phyloP scores from a whole-genome alignment of 2,888 invertebrate genomes.

The Dinocampus coccinellae region DNA sequence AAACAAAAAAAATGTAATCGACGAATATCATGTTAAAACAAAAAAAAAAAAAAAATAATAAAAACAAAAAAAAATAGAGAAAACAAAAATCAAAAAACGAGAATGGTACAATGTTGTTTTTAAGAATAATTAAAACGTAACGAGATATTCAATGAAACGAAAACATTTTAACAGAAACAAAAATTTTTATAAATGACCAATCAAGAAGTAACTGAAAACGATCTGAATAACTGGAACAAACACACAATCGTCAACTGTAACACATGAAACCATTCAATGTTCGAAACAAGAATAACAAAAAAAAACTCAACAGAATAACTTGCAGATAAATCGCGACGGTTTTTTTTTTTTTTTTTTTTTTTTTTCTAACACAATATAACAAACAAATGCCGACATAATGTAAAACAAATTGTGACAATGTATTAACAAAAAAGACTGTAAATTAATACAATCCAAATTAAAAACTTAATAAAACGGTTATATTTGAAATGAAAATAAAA shows the following conservation, averaged over 20 bases:
- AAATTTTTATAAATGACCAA: neutral
- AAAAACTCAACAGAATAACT: constrained; percentile 32
- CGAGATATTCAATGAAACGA: neutral
- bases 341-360: too few species aligned
- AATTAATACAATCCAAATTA: constrained; percentile 21
- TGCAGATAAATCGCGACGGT: constrained; percentile 27
- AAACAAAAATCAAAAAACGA: neutral
- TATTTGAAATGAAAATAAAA: constrained; percentile 29
- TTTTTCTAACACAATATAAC: constrained; percentile 32
- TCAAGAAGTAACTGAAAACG: constrained; percentile 12
- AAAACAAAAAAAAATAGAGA: neutral
- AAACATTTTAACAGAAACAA: neutral
- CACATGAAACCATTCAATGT: constrained; percentile 6
- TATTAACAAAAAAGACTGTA: constrained; percentile 35
- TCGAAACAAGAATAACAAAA: constrained; percentile 14
- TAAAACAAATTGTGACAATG: constrained; percentile 32
- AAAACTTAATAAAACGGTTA: constrained; percentile 33
- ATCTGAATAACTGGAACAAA: constrained; percentile 31
- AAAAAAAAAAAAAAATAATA: too few species aligned
- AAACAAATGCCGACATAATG: constrained; percentile 17
- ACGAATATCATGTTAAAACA: too few species aligned
- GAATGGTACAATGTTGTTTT: neutral
- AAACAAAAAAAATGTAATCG: neutral
- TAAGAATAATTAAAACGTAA: neutral
- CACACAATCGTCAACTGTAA: constrained; percentile 16